Base-by-base conservation (phyloP, 2,888 invertebrate species). In the Clitarchus hookeri region DNA sequence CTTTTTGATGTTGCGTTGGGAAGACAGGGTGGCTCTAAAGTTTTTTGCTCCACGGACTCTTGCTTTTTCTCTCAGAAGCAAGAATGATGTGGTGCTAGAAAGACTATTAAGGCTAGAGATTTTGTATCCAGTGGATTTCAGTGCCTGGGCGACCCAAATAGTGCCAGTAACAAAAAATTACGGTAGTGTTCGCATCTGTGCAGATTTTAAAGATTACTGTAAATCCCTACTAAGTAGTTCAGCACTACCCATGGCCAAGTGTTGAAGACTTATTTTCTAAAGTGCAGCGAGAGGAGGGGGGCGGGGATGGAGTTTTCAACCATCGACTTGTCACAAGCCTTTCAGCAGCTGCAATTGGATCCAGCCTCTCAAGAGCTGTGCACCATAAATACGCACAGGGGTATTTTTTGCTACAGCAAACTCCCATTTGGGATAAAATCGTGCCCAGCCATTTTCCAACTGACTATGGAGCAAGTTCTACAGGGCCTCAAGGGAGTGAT, bases 81-180 rank as follows among this genome's bases (percentile, higher is more conserved):
- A 53, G 53, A 8, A 4, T 53, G 86, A 89, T 79, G 86, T 86
- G 85, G 87, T 86, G 85, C 12, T 85, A 19, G 83, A 85, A n/a
- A 85, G 78, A 19, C 44, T 86, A 19, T 27, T 85, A 44, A 80
- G 44, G 19, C 83, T 84, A 23, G 85, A 48, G 16, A 48, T 86
- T 44, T 23, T 85, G 12, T 44, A 83, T 25, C 44, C 85, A 27
- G 53, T 86, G 4, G n/a, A 36, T 36, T 85, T 78, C 19, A 83
- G 83, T 27, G 44, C 82, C 25, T 86, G 84, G 85, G 84, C 85
- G 25, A 86, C 85, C 23, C 86, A 65, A 48, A 86, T 86, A 11
- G 84, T 83, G 23, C 85, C 84, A n/a, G 83, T 85, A 27, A 27
- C 36, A 12, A 85, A 86, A 36, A 78, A 19, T 0, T n/a, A 85